These are phyloP conservation scores for Trichogramma dendrolimi DNA, from an alignment of 2,888 invertebrate species.

Conservation along the genomic window DNA sequence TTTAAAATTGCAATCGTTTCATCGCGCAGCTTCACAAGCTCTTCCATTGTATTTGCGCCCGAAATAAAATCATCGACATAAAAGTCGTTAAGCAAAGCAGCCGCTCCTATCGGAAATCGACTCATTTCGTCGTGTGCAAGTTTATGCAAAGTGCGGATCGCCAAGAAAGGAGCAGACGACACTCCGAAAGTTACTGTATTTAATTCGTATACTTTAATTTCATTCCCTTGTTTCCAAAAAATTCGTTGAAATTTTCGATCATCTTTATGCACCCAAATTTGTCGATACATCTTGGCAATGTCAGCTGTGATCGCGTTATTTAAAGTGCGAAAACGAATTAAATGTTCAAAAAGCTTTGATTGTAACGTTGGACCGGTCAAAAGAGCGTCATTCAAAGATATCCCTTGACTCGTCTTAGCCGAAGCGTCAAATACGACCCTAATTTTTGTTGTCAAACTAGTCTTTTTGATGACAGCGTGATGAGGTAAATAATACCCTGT, in stretches of 20 bases:
- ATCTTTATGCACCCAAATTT: not conserved
- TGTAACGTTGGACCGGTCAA: not conserved
- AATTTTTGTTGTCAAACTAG: not conserved
- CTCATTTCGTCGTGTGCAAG: too few relatives aligned
- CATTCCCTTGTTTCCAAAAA: not conserved
- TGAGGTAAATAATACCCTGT: constrained; percentile 4
- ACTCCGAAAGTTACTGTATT: constrained; percentile 4
- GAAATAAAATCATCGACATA: too few relatives aligned
- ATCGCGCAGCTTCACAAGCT: too few relatives aligned
- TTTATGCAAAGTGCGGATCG: too few relatives aligned
- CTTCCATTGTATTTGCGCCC: too few relatives aligned
- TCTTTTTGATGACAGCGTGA: not conserved
- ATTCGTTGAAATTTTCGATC: constrained; percentile 7
- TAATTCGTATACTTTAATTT: not conserved
- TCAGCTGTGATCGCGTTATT: not conserved
- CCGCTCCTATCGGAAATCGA: too few relatives aligned
- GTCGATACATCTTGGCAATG: constrained; percentile 10
- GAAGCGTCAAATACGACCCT: constrained; percentile 7
- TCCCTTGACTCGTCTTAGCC: not conserved
- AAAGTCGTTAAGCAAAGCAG: too few relatives aligned
- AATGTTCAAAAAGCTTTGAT: not conserved
- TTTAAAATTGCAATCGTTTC: too few relatives aligned
- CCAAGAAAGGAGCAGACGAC: not conserved
- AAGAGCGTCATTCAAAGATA: constrained; percentile 1
- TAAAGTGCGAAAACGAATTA: not conserved